A percentile compares a stretch with the other conserved stretches of the same genome.
phyloP scores from a whole-genome alignment of 2,113 vertebrate genomes.

The Plecotus auritus region DNA sequence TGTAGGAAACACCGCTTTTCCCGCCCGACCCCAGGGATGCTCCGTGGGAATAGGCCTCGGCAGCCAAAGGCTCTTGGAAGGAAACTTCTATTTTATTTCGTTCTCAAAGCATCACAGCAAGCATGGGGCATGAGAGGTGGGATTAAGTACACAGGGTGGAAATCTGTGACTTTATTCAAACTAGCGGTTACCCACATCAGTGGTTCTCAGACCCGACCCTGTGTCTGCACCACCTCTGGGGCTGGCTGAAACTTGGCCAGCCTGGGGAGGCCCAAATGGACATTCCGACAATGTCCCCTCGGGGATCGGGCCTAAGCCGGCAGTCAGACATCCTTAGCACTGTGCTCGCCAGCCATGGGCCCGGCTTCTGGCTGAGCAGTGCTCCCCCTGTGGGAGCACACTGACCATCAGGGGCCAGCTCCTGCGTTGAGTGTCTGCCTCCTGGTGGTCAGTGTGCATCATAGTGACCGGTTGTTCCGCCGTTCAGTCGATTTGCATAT shows the following conservation, averaged over 20 bases:
- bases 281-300: background rate
- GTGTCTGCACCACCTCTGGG: too few species aligned
- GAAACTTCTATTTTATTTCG: background rate
- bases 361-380: too few species aligned
- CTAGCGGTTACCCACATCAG: background rate
- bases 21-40: background rate
- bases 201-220: background rate
- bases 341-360: too few species aligned
- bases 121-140: background rate
- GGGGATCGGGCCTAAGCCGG: too few species aligned
- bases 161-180: background rate
- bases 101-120: background rate
- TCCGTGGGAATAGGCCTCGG: rapidly evolving
- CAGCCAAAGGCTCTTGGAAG: rapidly evolving
- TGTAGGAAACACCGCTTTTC: too few species aligned
- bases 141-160: background rate
- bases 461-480: rapidly evolving
- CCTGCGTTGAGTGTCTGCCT: too few species aligned
- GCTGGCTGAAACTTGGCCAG: background rate
- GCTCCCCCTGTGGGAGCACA: too few species aligned
- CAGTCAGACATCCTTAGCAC: too few species aligned
- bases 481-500: too few species aligned
- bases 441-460: too few species aligned
- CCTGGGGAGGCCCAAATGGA: background rate
- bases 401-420: too few species aligned